Evolutionary conservation across 2,888 invertebrate species (phyloP), one percentile per base, ranked within the genome.

Genomic region (Sphaerolaimus hirsutus): DNA sequence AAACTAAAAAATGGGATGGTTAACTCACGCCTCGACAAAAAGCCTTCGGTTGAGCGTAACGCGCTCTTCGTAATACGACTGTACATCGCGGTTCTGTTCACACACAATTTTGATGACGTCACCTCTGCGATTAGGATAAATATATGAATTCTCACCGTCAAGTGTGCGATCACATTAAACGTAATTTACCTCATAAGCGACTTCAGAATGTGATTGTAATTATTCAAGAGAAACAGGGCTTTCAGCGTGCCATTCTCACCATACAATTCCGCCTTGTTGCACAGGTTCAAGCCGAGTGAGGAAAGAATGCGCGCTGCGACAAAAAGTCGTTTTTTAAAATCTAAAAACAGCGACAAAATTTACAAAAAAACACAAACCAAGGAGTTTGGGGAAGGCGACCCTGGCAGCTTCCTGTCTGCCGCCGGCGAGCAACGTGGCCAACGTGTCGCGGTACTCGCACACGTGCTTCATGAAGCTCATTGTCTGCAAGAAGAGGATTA

Each of bases 191-290:
- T 14, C 7, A 27, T 42, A 10, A 91, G 69, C 12, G 86, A 81
- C 69, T 83, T 86, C n/a, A 87, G 70, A 50, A 91, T 77, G 61
- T 91, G 87, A 64, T 87, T 78, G 53, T 81, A 83, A 65, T 93
- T 93, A 66, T 93, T 93, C 40, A 91, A 69, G 49, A 65, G 60
- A 50, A 66, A 66, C 36, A 66, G 56, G 4, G 61, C 58, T 41
- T 56, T 53, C n/a, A 66, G 55, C 17, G 58, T 60, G 1, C 56
- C 54, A 46, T 65, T 64, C 46, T 55, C 56, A 36, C 75, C 76
- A 61, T 91, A 91, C 49, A 81, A 77, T 58, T 89, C 86, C 63
- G 84, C 82, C 68, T 86, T 83, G 63, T 76, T 84, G 50, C 81
- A 75, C 29, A 91, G 71, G 10, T 84, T 81, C 54, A 83, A 72